A percentile compares a stretch with the other conserved stretches of the same genome.
Evolutionary conservation across 2,113 vertebrate species (phyloP).

Genomic region (Ailurus styani): DNA sequence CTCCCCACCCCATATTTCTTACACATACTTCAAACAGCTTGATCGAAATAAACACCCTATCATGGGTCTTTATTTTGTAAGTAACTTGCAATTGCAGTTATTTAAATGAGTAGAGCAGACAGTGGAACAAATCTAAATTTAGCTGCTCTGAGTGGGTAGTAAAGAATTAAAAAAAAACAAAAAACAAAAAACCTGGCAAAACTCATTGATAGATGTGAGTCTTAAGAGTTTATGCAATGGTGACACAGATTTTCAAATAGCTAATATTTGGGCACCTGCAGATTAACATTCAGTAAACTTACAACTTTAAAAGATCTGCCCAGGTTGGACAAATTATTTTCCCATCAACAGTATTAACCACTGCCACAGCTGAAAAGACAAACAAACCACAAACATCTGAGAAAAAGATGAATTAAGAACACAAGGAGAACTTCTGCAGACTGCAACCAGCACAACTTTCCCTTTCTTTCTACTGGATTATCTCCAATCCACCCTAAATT

Average conservation of each 20-base stretch:
- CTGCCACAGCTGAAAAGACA: conserved; percentile 53
- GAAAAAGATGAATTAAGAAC: neutral
- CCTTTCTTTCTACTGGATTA: conserved; percentile 47
- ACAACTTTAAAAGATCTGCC: conserved; percentile 23
- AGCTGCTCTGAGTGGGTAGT: neutral
- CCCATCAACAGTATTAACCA: conserved; percentile 43
- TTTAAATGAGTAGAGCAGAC: neutral
- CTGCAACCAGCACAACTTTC: neutral
- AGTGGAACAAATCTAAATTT: conserved; percentile 36
- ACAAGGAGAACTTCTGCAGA: neutral
- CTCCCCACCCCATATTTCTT: neutral
- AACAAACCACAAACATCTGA: conserved; percentile 73
- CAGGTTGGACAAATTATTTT: conserved; percentile 56
- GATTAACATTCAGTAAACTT: conserved; percentile 50
- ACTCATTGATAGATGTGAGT: neutral
- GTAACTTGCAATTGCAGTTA: neutral
- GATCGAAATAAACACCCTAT: neutral
- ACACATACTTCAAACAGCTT: neutral
- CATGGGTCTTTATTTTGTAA: neutral
- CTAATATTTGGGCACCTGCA: conserved; percentile 55
- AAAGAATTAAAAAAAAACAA: neutral
- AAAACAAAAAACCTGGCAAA: neutral
- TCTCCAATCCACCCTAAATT: conserved; percentile 43
- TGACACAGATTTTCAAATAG: neutral
- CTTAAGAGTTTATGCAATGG: neutral